Evolutionary conservation across 1,140 invertebrate genomes (phyloP), one percentile per base, ranked within the genome.

Genomic region (Thalassaphorura encarpata): DNA sequence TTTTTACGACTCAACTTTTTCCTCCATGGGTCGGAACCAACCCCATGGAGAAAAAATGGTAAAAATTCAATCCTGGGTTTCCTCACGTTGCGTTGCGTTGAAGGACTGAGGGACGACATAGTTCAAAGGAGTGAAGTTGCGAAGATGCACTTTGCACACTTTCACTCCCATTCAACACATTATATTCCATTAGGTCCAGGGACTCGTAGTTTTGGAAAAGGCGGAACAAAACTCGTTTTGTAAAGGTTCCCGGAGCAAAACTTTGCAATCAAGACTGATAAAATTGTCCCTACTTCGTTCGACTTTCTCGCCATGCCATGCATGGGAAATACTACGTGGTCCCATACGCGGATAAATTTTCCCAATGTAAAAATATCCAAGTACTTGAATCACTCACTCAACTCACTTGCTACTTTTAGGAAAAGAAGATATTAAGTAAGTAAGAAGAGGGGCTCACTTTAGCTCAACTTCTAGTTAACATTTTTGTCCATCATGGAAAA

Each of bases 231-330:
- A 55, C 43, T 51, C 53, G 49, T 53, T 54, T 61, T 33, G 15
- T 8, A 21, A 41, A 39, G 16, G 29, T 48, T 29, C 51, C 27
- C 24, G 40, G 36, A 51, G 43, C 54, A 47, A 51, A 61, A 61
- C 60, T 61, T 61, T 61, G 60, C 60, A 61, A 61, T 61, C 60
- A 61, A 54, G 51, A 16, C 51, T 57, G 60, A 61, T 61, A 61
- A 61, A 61, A 57, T 50, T 57, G 54, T 29, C 23, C 50, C 49
- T 24, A 19, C 29, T 15, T 24, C 39, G 11, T 29, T 24, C 24
- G 33, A 27, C 6, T 28, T 2, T 23, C n/a, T n/a, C n/a, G n/a
- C n/a, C n/a, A n/a, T n/a, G n/a, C n/a, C n/a, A n/a, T n/a, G n/a
- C n/a, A n/a, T n/a, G n/a, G n/a, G n/a, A n/a, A n/a, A n/a, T n/a